Evolutionary conservation across 2,888 invertebrate genomes (phyloP), one percentile per base, ranked within the genome.

Genomic region (Mythimna vitellina): DNA sequence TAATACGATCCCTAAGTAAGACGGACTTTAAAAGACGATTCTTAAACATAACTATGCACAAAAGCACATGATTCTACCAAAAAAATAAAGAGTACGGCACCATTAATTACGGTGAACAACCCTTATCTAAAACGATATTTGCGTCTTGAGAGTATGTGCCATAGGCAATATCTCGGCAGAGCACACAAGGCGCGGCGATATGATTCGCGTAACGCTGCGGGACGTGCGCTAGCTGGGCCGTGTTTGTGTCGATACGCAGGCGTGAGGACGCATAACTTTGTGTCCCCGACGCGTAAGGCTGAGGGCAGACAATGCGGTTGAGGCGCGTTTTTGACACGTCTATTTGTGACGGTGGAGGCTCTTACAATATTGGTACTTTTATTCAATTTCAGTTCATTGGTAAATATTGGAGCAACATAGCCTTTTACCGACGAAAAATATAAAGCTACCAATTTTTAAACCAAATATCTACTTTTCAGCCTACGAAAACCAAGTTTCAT

Each of bases 181-280:
- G 65, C 57, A 71, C 58, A 54, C 76, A 56, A 22, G 12, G 22
- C 25, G 32, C 53, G n/a, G 57, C 65, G 64, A 46, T 64, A 56
- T 8, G 70, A 17, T 32, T 60, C 22, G 63, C 63, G 29, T 60
- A 63, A 51, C 29, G 51, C 10, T 58, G 57, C 14, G 46, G 51
- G 12, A 25, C 65, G 67, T 68, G 70, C 29, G 64, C 57, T 8
- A 42, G 67, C 29, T n/a, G 35, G 20, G n/a, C 32, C 7, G 58
- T 54, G 60, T 57, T 65, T 66, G 51, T 70, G 51, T 35, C 71
- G 65, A 46, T 3, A 35, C 65, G 46, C 46, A 29, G 22, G 29
- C 77, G 66, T 80, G 80, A 66, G 65, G 22, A 29, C 69, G 80
- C 80, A 80, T 80, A 80, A 77, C 64, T 76, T 72, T 12, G 10